Evolutionary conservation across 2,888 invertebrate genomes (phyloP).

Genomic region (Xestia sexstrigata): DNA sequence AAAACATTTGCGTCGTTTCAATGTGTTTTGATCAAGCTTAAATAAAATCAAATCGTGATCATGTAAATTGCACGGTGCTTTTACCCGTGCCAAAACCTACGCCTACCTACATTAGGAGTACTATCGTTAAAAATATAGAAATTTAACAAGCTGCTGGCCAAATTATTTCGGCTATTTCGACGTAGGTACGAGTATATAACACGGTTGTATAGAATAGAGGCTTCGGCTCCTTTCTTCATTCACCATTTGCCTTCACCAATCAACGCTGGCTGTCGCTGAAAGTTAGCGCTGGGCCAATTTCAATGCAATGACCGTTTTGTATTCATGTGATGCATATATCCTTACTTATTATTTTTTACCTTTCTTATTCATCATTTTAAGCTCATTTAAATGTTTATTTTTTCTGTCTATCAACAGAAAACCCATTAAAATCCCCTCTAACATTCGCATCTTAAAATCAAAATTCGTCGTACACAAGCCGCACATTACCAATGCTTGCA

Average conservation of each 20-base stretch:
- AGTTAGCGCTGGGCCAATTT: neutral
- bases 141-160: too few species aligned
- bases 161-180: neutral
- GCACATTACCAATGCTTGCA: constrained; percentile 80
- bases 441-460: neutral
- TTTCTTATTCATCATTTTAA: neutral
- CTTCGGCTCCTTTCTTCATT: neutral
- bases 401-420: neutral
- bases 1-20: neutral
- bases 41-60: too few species aligned
- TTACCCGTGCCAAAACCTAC: neutral
- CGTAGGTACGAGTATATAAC: neutral
- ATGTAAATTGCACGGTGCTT: neutral
- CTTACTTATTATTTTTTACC: neutral
- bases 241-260: neutral
- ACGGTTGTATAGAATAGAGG: neutral
- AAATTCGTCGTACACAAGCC: constrained; percentile 70
- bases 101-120: neutral
- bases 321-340: neutral
- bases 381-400: neutral
- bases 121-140: neutral
- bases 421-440: neutral
- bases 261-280: neutral
- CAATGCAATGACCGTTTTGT: neutral
- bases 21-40: neutral